phyloP scores from a whole-genome alignment of 2,113 vertebrate species.

The Pterophyllum scalare region DNA sequence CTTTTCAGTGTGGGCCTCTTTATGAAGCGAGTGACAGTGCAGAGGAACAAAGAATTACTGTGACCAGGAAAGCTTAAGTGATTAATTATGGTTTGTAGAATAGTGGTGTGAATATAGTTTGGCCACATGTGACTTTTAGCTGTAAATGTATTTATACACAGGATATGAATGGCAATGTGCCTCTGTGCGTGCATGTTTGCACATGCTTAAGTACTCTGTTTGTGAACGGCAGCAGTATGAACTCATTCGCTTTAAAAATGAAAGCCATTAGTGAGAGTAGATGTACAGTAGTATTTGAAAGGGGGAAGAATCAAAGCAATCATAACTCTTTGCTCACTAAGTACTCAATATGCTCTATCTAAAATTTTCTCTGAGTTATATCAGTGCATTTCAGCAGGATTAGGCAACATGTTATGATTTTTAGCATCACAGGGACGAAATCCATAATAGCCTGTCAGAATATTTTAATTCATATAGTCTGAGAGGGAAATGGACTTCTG shows the following conservation, averaged over 20 bases:
- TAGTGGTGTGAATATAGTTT: constrained; percentile 29
- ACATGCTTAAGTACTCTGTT: not conserved
- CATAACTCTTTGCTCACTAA: not conserved
- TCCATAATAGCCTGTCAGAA: not conserved
- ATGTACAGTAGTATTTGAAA: not conserved
- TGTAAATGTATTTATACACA: not conserved
- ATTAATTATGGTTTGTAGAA: constrained; percentile 41
- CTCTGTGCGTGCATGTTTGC: not conserved
- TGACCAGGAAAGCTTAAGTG: constrained; percentile 19
- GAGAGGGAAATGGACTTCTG: not conserved
- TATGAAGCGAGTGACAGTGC: constrained; percentile 19
- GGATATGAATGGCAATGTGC: not conserved
- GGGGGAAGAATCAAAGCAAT: not conserved
- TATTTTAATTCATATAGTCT: not conserved
- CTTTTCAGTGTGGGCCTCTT: constrained; percentile 24
- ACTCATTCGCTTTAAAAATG: not conserved
- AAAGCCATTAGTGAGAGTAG: not conserved
- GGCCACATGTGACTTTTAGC: not conserved
- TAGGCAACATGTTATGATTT: not conserved
- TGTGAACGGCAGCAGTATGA: not conserved
- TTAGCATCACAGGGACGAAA: not conserved
- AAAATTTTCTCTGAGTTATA: not conserved
- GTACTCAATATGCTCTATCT: not conserved
- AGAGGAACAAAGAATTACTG: not conserved
- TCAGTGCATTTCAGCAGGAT: not conserved